Conservation (phyloP, 2,888 invertebrate species). For the Pocota personata region DNA sequence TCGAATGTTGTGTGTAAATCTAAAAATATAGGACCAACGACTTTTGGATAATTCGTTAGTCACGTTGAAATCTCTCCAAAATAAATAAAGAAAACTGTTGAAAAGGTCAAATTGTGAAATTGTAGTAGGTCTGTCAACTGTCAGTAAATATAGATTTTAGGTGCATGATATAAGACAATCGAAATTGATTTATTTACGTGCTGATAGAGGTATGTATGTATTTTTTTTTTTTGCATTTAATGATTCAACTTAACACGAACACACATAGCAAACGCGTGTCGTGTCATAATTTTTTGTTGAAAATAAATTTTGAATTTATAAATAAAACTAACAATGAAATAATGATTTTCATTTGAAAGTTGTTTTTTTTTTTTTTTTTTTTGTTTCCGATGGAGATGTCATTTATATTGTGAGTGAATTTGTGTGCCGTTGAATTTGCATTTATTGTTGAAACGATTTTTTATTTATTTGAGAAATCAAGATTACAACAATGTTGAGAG, state of each 20-base stretch:
- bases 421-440: background rate
- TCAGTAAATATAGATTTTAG: background rate
- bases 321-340: background rate
- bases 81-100: background rate
- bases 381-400: background rate
- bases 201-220: background rate
- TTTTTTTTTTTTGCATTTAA: background rate
- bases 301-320: constrained; percentile 15
- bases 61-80: background rate
- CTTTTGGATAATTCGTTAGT: background rate
- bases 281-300: background rate
- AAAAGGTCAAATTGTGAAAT: background rate
- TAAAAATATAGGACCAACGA: background rate
- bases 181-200: constrained; percentile 6
- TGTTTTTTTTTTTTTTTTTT: background rate
- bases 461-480: background rate
- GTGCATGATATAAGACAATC: background rate
- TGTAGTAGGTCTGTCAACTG: background rate
- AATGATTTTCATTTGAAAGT: background rate
- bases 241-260: background rate
- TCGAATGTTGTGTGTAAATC: background rate
- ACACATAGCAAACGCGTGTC: background rate
- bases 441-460: background rate
- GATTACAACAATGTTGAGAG: background rate
- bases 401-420: background rate